phyloP scores from a whole-genome alignment of 1,140 invertebrate genomes.

The Tetramorium parvispinum region DNA sequence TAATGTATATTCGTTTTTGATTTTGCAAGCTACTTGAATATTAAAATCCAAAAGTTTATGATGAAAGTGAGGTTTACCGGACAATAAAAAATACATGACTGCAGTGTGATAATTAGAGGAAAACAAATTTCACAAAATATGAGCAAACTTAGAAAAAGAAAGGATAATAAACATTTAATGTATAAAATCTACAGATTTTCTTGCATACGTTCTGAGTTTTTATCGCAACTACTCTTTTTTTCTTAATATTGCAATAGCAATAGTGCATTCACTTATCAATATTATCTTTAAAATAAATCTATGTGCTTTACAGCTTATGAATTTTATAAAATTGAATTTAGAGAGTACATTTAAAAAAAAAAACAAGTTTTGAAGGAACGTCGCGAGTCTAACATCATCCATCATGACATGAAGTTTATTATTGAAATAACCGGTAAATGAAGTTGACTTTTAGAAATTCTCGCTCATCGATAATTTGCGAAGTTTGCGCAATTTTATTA shows the following conservation, averaged over 20 bases:
- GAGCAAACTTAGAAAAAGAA: background rate
- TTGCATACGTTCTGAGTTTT: background rate
- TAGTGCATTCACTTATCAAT: background rate
- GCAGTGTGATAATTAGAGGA: background rate
- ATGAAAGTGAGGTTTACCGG: background rate
- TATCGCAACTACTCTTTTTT: background rate
- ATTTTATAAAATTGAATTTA: background rate
- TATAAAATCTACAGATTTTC: background rate
- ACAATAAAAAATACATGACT: background rate
- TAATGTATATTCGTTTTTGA: background rate
- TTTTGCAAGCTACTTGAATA: background rate
- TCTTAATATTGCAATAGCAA: background rate
- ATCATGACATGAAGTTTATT: background rate
- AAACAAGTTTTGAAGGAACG: background rate
- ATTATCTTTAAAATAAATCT: background rate
- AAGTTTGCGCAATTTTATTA: slow-evolving; percentile 27
- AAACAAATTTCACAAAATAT: background rate
- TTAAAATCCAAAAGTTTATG: background rate
- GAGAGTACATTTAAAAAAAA: background rate
- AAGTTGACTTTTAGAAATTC: slow-evolving; percentile 20
- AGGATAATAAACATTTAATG: background rate
- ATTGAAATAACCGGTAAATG: background rate
- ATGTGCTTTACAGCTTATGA: background rate
- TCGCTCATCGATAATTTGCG: background rate
- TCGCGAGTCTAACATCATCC: background rate